Evolutionary conservation across 2,888 invertebrate species (phyloP).

Genomic region (Margaritifera margaritifera): DNA sequence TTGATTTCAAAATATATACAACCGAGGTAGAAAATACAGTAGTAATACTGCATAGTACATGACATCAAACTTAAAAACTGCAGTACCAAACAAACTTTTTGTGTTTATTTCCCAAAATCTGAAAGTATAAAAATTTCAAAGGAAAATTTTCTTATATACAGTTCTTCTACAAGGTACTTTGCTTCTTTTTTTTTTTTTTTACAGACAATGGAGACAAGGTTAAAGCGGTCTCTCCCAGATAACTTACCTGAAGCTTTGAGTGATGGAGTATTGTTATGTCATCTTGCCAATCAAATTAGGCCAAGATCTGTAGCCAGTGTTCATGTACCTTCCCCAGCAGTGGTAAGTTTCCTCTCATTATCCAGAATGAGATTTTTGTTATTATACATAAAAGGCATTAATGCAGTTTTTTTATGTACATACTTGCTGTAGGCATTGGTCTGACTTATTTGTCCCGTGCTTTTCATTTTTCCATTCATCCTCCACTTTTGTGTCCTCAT

Average conservation of each 20-base stretch:
- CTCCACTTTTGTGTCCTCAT: too few relatives aligned
- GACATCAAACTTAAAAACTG: too few relatives aligned
- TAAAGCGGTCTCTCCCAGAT: constrained; percentile 91
- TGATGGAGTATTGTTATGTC: constrained; percentile 95
- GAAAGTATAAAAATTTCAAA: not conserved
- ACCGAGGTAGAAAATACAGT: too few relatives aligned
- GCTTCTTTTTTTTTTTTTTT: constrained; percentile 14
- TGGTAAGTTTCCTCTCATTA: constrained; percentile 53
- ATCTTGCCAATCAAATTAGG: constrained; percentile 92
- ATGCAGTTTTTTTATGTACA: too few relatives aligned
- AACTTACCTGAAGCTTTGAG: constrained; percentile 87
- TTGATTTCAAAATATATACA: too few relatives aligned
- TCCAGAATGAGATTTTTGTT: too few relatives aligned
- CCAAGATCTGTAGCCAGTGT: constrained; percentile 94
- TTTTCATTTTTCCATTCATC: too few relatives aligned
- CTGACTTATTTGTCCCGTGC: too few relatives aligned
- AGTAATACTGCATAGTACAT: too few relatives aligned
- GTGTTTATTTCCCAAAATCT: not conserved
- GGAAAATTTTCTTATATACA: not conserved
- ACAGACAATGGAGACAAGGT: constrained; percentile 89
- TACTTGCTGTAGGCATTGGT: too few relatives aligned
- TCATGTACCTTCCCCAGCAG: constrained; percentile 83
- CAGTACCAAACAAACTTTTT: too few relatives aligned
- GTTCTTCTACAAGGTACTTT: not conserved
- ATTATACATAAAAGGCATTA: too few relatives aligned